Evolutionary conservation across 2,113 vertebrate genomes (phyloP).

Genomic region (Protobothrops flavoviridis): DNA sequence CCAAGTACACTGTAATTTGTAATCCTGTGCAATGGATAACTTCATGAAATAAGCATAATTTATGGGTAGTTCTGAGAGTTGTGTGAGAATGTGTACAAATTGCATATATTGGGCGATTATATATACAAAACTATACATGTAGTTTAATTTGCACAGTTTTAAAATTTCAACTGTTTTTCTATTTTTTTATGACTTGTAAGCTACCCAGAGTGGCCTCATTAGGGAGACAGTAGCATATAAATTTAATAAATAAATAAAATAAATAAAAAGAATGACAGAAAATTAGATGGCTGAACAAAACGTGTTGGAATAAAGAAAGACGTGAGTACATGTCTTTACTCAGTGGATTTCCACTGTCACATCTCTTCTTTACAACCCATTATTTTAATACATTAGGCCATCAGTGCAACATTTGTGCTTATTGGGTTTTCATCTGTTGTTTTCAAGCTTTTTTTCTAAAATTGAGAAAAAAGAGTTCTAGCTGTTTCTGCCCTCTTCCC

Average conservation of each 20-base stretch:
- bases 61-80: neutral
- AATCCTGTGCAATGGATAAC: neutral
- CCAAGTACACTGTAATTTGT: neutral
- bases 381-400: neutral
- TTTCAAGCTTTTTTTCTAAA: neutral
- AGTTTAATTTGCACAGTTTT: neutral
- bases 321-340: neutral
- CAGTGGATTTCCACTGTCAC: neutral
- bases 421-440: neutral
- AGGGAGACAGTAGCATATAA: neutral
- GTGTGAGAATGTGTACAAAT: neutral
- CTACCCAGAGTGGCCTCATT: neutral
- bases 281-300: neutral
- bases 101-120: neutral
- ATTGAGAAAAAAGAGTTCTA: neutral
- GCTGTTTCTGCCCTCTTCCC: neutral
- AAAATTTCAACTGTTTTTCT: neutral
- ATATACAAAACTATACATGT: neutral
- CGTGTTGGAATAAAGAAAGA: neutral
- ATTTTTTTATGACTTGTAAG: neutral
- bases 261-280: neutral
- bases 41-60: neutral
- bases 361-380: neutral
- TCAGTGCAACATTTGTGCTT: neutral
- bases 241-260: neutral